phyloP scores from a whole-genome alignment of 2,797 vertebrate species.

The Xyrichtys novacula region DNA sequence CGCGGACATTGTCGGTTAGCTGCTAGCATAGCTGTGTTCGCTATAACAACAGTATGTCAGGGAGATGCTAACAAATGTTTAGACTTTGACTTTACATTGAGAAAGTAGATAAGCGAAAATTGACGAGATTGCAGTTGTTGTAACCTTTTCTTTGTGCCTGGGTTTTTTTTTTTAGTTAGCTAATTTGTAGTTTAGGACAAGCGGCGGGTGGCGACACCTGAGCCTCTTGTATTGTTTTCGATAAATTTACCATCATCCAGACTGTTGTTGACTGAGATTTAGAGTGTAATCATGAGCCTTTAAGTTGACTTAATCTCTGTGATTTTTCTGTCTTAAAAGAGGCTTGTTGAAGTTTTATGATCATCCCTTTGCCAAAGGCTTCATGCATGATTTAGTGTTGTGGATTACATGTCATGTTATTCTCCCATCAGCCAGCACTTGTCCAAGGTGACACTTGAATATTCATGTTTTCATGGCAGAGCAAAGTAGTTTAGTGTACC shows the following conservation, averaged over 20 bases:
- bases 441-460: conserved; percentile 67
- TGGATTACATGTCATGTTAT: conserved; percentile 57
- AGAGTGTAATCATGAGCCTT: background rate
- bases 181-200: background rate
- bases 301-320: background rate
- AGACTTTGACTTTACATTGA: conserved; percentile 29
- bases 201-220: conserved; percentile 12
- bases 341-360: conserved; percentile 24
- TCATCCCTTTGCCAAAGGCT: conserved; percentile 31
- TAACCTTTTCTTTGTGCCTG: background rate
- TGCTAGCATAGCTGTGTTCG: conserved; percentile 48
- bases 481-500: conserved; percentile 13
- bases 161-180: background rate
- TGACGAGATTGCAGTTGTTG: conserved; percentile 18
- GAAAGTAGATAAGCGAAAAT: conserved; percentile 13
- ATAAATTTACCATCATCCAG: background rate
- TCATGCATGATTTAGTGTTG: conserved; percentile 74
- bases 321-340: background rate
- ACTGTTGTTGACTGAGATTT: conserved; percentile 5
- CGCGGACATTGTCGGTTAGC: conserved; percentile 64
- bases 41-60: conserved; percentile 12
- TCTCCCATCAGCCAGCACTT: conserved; percentile 47
- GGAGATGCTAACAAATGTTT: conserved; percentile 20
- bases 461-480: conserved; percentile 65
- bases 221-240: conserved; percentile 11